Base-by-base conservation (phyloP, 2,888 invertebrate species). In the Operophtera brumata region DNA sequence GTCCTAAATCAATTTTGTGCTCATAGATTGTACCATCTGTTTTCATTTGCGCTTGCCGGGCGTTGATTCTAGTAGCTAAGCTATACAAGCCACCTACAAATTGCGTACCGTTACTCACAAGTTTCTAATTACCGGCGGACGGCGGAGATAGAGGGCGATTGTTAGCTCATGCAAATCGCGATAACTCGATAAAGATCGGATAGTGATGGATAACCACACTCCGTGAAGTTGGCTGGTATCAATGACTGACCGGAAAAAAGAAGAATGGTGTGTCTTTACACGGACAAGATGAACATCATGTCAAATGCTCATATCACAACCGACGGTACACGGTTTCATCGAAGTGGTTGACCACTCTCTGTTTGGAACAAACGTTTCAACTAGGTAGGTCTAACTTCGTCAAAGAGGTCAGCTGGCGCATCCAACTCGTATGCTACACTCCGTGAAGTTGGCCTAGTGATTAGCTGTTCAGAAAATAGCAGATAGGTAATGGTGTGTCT, bases 121-220 rank as follows among this genome's bases (percentile, higher is more conserved):
- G 85, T 82, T 84, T 86, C 84, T 88, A 88, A 89, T 87, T 86
- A 86, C 82, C 70, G 70, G 40, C 70, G 70, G 45, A 14, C 71
- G 69, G 67, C 67, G 64, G 41, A 54, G 79, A 86, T 86, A 79
- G 80, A 81, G 72, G 77, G 73, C 78, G 82, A 87, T 85, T 84
- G 87, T 83, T 78, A 71, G 77, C 73, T 76, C 75, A 86, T 87
- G 86, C 81, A 85, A 87, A 87, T 77, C 71, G 67, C 67, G 69
- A 52, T 46, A 55, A 44, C 46, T 37, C 32, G 43, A 56, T 61
- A 48, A 25, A 36, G n/a, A 20, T 73, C 65, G 66, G 70, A 32
- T 50, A 51, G 50, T 51, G 50, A 55, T 44, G 47, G 39, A 56
- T 25, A 47, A 25, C 36, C 25, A 51, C 14, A 47, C 39, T 14